These are phyloP conservation scores for Baryphthengus martii DNA, from an alignment of 2,113 vertebrate genomes.

Conservation along the genomic window DNA sequence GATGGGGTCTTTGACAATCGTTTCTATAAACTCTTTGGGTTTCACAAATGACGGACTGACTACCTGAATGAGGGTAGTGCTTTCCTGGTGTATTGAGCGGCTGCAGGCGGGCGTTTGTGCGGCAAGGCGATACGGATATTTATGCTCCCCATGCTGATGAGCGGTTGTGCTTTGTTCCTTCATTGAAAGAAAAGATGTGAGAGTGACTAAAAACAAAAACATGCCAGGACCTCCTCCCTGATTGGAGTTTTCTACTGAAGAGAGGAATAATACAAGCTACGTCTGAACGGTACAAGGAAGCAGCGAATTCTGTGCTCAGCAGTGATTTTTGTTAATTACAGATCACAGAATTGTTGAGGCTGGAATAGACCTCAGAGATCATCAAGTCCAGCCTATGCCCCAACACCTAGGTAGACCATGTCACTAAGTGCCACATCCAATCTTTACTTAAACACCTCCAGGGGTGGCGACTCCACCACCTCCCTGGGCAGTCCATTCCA, in stretches of 20 bases:
- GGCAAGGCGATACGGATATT: background rate
- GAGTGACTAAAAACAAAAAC: background rate
- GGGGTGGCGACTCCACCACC: too few relatives aligned
- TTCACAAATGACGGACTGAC: slow-evolving; percentile 36
- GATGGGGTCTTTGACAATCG: slow-evolving; percentile 52
- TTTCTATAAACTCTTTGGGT: slow-evolving; percentile 37
- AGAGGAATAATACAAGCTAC: fast-evolving
- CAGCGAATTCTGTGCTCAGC: background rate
- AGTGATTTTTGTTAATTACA: fast-evolving
- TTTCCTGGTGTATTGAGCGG: background rate
- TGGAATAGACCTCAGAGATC: too few relatives aligned
- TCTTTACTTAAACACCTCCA: too few relatives aligned
- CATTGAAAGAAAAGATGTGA: background rate
- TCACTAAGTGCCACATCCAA: too few relatives aligned
- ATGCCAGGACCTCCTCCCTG: background rate
- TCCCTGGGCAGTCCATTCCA: too few relatives aligned
- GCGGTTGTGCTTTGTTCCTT: background rate
- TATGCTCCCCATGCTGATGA: background rate
- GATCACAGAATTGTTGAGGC: too few relatives aligned
- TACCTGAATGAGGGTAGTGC: slow-evolving; percentile 24
- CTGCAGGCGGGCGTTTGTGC: background rate
- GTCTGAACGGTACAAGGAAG: fast-evolving
- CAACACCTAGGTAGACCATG: too few relatives aligned
- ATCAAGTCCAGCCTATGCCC: too few relatives aligned
- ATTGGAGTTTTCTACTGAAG: background rate